A percentile compares a stretch with the other conserved stretches of the same genome.
Conservation (phyloP, 2,797 vertebrate species). For the Pantherophis vulpinus region DNA sequence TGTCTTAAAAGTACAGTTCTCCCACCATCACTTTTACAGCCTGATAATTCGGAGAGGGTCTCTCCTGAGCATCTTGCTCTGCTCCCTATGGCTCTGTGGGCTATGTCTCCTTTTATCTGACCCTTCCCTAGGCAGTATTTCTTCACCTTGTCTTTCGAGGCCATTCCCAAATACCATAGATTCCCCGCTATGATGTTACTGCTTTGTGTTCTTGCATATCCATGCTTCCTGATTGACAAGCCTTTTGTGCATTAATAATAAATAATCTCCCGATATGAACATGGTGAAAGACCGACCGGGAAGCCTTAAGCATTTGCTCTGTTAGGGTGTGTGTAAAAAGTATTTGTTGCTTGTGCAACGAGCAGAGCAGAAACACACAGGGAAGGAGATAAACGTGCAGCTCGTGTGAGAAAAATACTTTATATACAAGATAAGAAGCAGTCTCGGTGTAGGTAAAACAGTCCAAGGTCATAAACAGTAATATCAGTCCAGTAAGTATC, state of each 20-base stretch:
- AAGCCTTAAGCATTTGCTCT: background rate
- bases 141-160: background rate
- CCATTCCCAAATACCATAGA: background rate
- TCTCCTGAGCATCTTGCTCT: background rate
- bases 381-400: too few species aligned
- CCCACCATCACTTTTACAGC: background rate
- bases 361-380: too few species aligned
- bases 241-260: background rate
- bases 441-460: too few species aligned
- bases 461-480: too few species aligned
- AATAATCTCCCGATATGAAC: background rate
- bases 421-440: too few species aligned
- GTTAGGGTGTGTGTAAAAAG: too few species aligned
- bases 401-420: too few species aligned
- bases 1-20: background rate
- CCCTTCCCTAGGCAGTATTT: background rate
- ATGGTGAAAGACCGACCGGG: background rate
- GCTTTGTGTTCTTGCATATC: background rate
- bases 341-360: too few species aligned
- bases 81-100: background rate
- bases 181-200: background rate
- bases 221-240: background rate
- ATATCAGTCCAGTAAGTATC: too few species aligned
- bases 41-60: background rate
- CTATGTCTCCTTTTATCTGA: background rate